Evolutionary conservation across 1,140 invertebrate species (phyloP).

Genomic region (Hylaeus volcanicus): DNA sequence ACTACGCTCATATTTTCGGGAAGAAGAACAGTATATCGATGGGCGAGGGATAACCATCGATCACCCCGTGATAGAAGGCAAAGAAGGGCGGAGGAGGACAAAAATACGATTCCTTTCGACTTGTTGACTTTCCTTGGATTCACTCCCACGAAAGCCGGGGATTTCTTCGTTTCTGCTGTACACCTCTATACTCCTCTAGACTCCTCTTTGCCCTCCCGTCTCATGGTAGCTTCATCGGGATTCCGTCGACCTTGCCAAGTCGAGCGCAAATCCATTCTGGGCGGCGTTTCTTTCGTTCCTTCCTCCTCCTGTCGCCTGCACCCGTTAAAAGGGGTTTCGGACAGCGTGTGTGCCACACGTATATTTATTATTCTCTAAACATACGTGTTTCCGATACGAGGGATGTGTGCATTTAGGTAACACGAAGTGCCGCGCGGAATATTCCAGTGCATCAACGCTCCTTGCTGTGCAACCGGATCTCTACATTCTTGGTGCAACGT

Average conservation of each 20-base stretch:
- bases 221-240: conserved; percentile 60
- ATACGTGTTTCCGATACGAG: conserved; percentile 8
- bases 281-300: conserved; percentile 6
- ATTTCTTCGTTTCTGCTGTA: conserved; percentile 44
- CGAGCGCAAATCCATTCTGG: conserved; percentile 66
- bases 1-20: neutral
- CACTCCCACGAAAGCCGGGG: conserved; percentile 39
- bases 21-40: neutral
- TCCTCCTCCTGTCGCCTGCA: conserved; percentile 30
- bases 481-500: too few species aligned
- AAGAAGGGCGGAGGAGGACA: conserved; percentile 13
- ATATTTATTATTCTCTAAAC: conserved; percentile 43
- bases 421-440: neutral
- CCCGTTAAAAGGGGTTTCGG: conserved; percentile 20
- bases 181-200: conserved; percentile 7
- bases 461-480: too few species aligned
- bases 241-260: conserved; percentile 63
- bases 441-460: neutral
- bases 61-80: conserved; percentile 18
- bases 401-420: conserved; percentile 13
- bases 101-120: conserved; percentile 58
- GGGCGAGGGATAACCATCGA: conserved; percentile 44
- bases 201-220: neutral
- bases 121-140: conserved; percentile 55
- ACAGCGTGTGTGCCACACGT: conserved; percentile 3